Percentiles rank a stretch among this genome's conserved stretches.
phyloP scores from a whole-genome alignment of 1,140 invertebrate genomes.

The Conus ventricosus region DNA sequence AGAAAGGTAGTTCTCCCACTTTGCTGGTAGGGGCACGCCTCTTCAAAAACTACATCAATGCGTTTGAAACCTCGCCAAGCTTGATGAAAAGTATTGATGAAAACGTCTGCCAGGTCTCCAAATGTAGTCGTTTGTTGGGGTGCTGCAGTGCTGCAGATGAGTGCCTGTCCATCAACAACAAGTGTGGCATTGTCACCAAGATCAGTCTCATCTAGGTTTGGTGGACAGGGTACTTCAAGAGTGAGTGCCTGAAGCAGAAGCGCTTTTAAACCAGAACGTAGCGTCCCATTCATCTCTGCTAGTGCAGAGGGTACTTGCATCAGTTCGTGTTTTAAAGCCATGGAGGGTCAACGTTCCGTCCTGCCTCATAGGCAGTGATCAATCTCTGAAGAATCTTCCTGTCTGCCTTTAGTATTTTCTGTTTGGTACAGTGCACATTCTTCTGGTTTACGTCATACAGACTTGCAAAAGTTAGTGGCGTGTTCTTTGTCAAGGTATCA shows the following conservation, averaged over 20 bases:
- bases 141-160: background rate
- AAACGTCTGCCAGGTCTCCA: background rate
- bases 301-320: background rate
- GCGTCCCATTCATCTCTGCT: background rate
- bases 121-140: background rate
- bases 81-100: background rate
- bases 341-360: background rate
- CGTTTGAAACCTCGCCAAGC: background rate
- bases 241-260: background rate
- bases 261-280: background rate
- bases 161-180: conserved; percentile 6
- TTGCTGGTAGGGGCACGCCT: no score
- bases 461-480: background rate
- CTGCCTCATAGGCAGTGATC: conserved; percentile 9
- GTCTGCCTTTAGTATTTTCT: background rate
- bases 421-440: background rate
- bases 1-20: no score
- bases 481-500: background rate
- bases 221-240: background rate
- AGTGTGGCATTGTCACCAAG: background rate
- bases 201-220: background rate
- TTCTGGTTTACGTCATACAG: background rate
- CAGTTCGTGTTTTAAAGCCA: background rate
- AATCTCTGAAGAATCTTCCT: background rate
- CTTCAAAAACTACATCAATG: background rate